Evolutionary conservation across 2,113 vertebrate species (phyloP).

Genomic region (Ameiurus melas): DNA sequence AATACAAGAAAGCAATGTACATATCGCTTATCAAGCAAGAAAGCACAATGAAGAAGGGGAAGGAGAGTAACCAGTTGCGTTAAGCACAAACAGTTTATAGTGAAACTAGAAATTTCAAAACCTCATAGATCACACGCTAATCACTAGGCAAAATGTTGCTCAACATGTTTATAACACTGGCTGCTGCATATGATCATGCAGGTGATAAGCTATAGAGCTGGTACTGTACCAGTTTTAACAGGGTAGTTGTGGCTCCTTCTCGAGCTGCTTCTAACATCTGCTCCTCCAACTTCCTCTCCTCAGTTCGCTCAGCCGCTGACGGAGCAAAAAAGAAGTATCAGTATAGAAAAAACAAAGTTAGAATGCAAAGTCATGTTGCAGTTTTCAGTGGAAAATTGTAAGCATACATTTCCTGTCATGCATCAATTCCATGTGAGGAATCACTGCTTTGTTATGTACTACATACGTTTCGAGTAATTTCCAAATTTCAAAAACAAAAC

Average conservation of each 20-base stretch:
- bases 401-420: background rate
- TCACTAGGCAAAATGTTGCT: background rate
- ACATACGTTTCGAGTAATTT: background rate
- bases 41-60: background rate
- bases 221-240: conserved; percentile 88
- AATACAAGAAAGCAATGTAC: background rate
- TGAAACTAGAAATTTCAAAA: background rate
- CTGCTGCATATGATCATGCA: background rate
- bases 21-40: background rate
- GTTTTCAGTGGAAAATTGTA: background rate
- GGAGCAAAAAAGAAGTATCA: background rate
- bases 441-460: background rate
- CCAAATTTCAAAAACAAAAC: too few relatives aligned
- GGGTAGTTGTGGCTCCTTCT: conserved; percentile 80
- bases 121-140: background rate
- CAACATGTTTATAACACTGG: background rate
- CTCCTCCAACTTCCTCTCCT: conserved; percentile 91
- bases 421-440: background rate
- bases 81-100: background rate
- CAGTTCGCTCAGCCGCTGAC: conserved; percentile 90
- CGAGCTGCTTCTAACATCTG: conserved; percentile 84
- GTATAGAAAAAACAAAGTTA: background rate
- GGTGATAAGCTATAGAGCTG: background rate
- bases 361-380: background rate
- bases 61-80: background rate